These are phyloP conservation scores for Aphis craccivora DNA, from an alignment of 1,140 invertebrate species.

Conservation along the genomic window DNA sequence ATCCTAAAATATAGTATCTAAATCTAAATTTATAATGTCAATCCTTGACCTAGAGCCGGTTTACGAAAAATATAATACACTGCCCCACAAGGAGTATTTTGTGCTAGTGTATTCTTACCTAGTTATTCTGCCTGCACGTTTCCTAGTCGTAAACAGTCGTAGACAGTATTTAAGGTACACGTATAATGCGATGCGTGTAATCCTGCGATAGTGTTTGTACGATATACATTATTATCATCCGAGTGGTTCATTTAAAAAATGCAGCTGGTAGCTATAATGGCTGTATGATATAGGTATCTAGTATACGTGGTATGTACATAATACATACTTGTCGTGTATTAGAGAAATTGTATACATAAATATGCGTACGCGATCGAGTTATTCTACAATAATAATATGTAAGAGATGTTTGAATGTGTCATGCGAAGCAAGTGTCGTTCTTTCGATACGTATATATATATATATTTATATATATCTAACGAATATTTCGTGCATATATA, in stretches of 20 bases:
- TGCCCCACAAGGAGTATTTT: neutral
- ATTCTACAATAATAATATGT: neutral
- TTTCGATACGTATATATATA: neutral
- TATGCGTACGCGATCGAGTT: neutral
- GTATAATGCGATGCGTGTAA: neutral
- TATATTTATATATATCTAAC: neutral
- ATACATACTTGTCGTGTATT: neutral
- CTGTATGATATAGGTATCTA: neutral
- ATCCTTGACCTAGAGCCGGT: neutral
- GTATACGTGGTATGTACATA: neutral
- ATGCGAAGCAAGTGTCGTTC: constrained; percentile 10
- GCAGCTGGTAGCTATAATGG: neutral
- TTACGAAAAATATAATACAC: neutral
- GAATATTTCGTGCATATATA: neutral
- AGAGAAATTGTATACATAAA: neutral
- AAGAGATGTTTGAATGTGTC: constrained; percentile 7
- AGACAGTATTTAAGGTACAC: neutral
- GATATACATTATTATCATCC: neutral
- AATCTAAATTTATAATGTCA: neutral
- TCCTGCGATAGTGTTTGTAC: neutral
- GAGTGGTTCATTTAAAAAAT: neutral
- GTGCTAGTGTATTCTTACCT: neutral
- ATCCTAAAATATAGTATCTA: neutral
- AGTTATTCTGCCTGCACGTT: neutral
- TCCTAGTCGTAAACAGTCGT: neutral